Percentiles rank a stretch among this genome's conserved stretches.
These are phyloP conservation scores for Coturnix japonica DNA, from an alignment of 2,113 vertebrate species.

Conservation along the genomic window DNA sequence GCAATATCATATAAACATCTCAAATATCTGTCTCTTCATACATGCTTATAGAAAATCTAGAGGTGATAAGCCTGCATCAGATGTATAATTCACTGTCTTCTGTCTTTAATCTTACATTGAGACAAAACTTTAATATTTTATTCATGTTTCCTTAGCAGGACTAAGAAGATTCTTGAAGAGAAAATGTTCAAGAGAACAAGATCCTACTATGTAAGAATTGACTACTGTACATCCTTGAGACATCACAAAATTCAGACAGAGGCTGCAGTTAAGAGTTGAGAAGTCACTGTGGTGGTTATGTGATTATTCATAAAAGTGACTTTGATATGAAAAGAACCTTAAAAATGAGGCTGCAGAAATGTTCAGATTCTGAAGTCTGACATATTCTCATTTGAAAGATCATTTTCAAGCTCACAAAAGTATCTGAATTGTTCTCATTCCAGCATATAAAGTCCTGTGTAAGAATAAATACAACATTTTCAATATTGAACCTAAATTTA, in stretches of 20 bases:
- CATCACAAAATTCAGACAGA: not conserved
- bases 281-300: not conserved
- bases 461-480: conserved; percentile 53
- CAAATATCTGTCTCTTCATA: not conserved
- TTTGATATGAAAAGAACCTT: not conserved
- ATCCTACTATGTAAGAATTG: not conserved
- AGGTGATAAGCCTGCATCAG: not conserved
- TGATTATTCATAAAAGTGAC: not conserved
- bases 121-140: not conserved
- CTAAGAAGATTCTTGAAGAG: not conserved
- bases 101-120: not conserved
- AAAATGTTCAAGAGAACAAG: not conserved
- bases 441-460: conserved; percentile 43
- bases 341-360: conserved; percentile 24
- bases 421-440: conserved; percentile 20
- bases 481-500: conserved; percentile 46
- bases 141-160: not conserved
- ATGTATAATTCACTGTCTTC: not conserved
- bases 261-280: not conserved
- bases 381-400: not conserved
- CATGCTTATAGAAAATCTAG: not conserved
- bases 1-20: not conserved
- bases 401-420: conserved; percentile 12
- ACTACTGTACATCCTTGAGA: not conserved
- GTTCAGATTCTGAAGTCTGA: conserved; percentile 38